Evolutionary conservation across 2,113 vertebrate species (phyloP).

Genomic region (Amazona vittata): DNA sequence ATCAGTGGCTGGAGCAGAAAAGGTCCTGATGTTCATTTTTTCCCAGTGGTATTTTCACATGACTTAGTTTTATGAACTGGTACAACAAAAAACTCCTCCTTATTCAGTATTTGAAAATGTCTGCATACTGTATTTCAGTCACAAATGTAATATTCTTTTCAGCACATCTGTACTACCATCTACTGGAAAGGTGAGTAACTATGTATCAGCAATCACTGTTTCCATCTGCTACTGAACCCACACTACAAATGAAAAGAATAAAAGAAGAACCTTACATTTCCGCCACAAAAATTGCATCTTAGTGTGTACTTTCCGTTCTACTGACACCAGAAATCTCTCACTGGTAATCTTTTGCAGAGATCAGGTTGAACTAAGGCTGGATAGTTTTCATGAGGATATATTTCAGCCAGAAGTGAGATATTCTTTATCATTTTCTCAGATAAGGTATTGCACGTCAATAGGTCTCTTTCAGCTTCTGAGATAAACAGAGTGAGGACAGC

Average conservation of each 20-base stretch:
- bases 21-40: neutral
- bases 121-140: constrained; percentile 16
- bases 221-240: neutral
- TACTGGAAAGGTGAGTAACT: constrained; percentile 79
- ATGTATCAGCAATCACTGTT: constrained; percentile 45
- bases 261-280: neutral
- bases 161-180: constrained; percentile 80
- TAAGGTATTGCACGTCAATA: neutral
- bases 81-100: neutral
- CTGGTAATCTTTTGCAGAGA: neutral
- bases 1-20: constrained; percentile 1
- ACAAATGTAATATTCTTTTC: constrained; percentile 45
- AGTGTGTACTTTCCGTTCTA: neutral
- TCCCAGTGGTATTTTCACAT: neutral
- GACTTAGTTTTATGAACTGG: constrained; percentile 34
- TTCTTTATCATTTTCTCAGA: neutral
- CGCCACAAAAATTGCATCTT: neutral
- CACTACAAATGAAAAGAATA: neutral
- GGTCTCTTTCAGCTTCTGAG: neutral
- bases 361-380: neutral
- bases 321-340: neutral
- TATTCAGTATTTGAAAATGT: constrained; percentile 28
- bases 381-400: neutral
- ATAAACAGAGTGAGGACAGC: neutral
- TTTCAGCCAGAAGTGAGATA: neutral